Base-by-base conservation (phyloP, 1,140 invertebrate species). In the Uloborus diversus region DNA sequence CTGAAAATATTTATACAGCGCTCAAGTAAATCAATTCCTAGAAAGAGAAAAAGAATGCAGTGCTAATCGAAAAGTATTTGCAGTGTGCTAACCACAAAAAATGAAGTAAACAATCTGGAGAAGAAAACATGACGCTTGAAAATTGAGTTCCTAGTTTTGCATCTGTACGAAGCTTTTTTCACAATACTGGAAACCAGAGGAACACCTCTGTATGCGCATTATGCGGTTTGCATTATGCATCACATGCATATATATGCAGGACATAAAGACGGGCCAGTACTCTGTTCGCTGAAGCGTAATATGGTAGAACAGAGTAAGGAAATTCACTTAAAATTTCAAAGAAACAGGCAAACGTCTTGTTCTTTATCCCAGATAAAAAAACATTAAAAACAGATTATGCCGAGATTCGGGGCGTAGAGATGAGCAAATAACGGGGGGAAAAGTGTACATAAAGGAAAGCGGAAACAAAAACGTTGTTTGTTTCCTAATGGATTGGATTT, bases 151-250 rank as follows among this genome's bases (percentile, higher is more conserved):
- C 30, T 11, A 25, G n/a, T 57, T 70, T 56, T 61, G 69, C 69
- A 42, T 61, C 69, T 73, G 51, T 61, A 73, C 61, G 61, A 73
- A 73, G 35, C 69, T 73, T 27, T 32, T n/a, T 14, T 14, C 20
- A 61, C 53, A 73, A 73, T 61, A 73, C 33, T 27, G 61, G 51
- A 37, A 61, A 37, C 49, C 37, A 17, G 17, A 42, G 9, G 17
- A 27, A 53, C 42, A 53, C 33, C 30, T 73, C 51, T 33, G 28
- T 25, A 32, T 61, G 25, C 61, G 37, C 56, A 73, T 73, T 73
- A 73, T 73, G 59, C 71, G 64, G 57, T 64, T 35, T 62, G 71
- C 71, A 75, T 75, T 75, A 75, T 75, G 71, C 71, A 75, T 64
- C 35, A 37, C 71, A 64, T 75, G 53, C 71, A 75, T 75, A 75